phyloP scores from a whole-genome alignment of 2,888 invertebrate genomes.

The Macrosiphum euphorbiae region DNA sequence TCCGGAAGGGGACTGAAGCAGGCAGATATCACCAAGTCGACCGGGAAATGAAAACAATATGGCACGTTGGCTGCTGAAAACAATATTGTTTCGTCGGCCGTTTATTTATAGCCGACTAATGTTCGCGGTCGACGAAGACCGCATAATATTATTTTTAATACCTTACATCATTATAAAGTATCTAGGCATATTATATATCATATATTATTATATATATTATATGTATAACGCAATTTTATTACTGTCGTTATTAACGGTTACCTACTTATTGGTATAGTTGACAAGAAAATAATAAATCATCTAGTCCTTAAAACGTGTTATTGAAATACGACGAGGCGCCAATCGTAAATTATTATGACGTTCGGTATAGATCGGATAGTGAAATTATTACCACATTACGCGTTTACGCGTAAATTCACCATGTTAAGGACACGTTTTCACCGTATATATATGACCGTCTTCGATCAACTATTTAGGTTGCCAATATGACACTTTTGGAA shows the following conservation, averaged over 20 bases:
- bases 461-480: neutral
- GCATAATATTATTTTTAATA: neutral
- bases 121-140: neutral
- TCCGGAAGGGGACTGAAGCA: slow-evolving; percentile 20
- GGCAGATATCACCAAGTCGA: slow-evolving; percentile 44
- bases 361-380: no score
- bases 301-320: no score
- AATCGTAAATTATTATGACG: no score
- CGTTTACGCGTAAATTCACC: no score
- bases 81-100: slow-evolving; percentile 43
- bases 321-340: no score
- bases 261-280: no score
- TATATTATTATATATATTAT: neutral
- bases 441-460: neutral
- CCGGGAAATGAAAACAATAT: slow-evolving; percentile 61
- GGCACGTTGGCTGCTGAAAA: slow-evolving; percentile 19
- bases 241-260: neutral
- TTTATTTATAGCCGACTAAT: slow-evolving; percentile 18
- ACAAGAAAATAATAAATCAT: no score
- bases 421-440: neutral
- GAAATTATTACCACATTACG: no score
- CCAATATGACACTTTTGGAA: neutral
- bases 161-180: neutral
- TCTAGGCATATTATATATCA: neutral
- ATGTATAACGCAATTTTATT: neutral